phyloP scores from a whole-genome alignment of 1,140 invertebrate species.

The Atta texana region DNA sequence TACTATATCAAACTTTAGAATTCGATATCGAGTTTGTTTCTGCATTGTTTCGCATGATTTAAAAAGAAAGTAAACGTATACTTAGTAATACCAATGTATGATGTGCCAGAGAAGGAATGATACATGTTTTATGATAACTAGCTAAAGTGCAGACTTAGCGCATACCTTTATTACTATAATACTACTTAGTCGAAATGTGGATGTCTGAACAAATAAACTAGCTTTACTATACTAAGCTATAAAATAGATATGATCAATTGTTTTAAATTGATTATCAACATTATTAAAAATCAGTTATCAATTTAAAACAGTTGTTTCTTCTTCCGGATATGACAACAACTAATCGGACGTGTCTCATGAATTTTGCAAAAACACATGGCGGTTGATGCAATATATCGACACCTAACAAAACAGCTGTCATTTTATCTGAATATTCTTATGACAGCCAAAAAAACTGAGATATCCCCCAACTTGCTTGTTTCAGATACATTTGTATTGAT shows the following conservation, averaged over 20 bases:
- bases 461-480: slow-evolving; percentile 87
- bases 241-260: slow-evolving; percentile 84
- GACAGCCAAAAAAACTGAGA: slow-evolving; percentile 86
- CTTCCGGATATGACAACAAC: slow-evolving; percentile 87
- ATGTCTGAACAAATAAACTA: slow-evolving; percentile 87
- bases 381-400: slow-evolving; percentile 84
- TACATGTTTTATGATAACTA: slow-evolving; percentile 87
- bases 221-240: slow-evolving; percentile 87
- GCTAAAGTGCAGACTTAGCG: slow-evolving; percentile 86
- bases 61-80: slow-evolving; percentile 85
- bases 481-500: slow-evolving; percentile 88
- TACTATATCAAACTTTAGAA: slow-evolving; percentile 79
- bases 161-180: slow-evolving; percentile 87
- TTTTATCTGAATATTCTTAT: slow-evolving; percentile 84
- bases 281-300: slow-evolving; percentile 71
- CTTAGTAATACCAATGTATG: slow-evolving; percentile 86
- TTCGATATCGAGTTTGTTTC: slow-evolving; percentile 78
- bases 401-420: slow-evolving; percentile 84
- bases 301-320: slow-evolving; percentile 83
- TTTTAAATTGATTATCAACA: slow-evolving; percentile 79
- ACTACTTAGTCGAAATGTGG: slow-evolving; percentile 87
- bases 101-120: slow-evolving; percentile 86
- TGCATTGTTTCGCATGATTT: slow-evolving; percentile 83
- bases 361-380: slow-evolving; percentile 82
- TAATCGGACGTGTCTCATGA: slow-evolving; percentile 86